Conservation (phyloP, 2,113 vertebrate species). For the Isichthys henryi region DNA sequence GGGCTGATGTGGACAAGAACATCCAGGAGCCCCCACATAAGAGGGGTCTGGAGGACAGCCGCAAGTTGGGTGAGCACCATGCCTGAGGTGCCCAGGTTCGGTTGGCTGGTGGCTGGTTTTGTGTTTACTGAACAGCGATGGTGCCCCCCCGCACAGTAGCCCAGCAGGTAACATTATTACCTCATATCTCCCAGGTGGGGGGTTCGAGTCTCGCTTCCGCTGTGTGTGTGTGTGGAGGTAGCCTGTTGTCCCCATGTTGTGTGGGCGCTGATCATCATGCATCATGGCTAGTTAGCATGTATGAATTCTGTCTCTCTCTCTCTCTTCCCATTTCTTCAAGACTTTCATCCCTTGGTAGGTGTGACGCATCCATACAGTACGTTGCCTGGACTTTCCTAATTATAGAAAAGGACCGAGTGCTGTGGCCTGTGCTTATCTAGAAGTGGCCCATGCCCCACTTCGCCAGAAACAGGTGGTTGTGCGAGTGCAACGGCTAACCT, state of each 20-base stretch:
- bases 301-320: neutral
- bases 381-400: neutral
- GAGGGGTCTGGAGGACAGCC: slow-evolving; percentile 79
- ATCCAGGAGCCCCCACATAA: slow-evolving; percentile 97
- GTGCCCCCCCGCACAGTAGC: no score
- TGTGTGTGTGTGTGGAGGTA: neutral
- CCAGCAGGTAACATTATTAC: neutral
- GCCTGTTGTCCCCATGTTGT: neutral
- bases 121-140: neutral
- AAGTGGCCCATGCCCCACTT: neutral
- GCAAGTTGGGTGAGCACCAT: slow-evolving; percentile 72
- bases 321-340: neutral
- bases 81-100: neutral
- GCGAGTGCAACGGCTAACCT: neutral
- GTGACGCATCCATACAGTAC: neutral
- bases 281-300: neutral
- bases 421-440: neutral
- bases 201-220: neutral
- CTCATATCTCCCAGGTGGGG: neutral
- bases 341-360: neutral
- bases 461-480: neutral
- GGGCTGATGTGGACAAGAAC: slow-evolving; percentile 93
- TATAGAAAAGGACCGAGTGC: neutral
- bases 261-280: neutral
- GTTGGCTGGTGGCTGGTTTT: neutral